Evolutionary conservation across 2,113 vertebrate genomes (phyloP).

Genomic region (Marcusenius ussheri): DNA sequence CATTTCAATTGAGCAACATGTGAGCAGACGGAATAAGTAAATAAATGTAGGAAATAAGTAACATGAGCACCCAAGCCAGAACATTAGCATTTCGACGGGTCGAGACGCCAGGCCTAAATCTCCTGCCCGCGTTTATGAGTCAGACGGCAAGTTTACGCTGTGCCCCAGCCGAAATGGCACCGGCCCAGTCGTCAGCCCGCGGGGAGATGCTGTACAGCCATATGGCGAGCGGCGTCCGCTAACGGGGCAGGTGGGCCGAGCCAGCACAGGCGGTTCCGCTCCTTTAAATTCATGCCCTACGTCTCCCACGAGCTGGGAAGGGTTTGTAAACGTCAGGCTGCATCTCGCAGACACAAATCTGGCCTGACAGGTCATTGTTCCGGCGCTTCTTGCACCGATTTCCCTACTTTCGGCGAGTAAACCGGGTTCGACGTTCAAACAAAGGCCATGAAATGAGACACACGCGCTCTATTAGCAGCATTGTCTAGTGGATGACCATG

Average conservation of each 20-base stretch:
- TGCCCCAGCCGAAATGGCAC: neutral
- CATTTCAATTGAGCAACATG: slow-evolving; percentile 30
- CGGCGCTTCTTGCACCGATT: neutral
- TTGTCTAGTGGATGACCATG: neutral
- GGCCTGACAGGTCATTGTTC: neutral
- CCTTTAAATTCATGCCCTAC: neutral
- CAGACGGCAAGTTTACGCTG: neutral
- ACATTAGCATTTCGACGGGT: neutral
- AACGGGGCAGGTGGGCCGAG: neutral
- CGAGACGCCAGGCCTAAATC: neutral
- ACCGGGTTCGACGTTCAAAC: neutral
- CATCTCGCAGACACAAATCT: neutral
- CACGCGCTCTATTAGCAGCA: neutral
- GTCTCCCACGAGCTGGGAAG: neutral
- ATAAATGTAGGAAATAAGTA: slow-evolving; percentile 1
- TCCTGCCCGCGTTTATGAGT: neutral
- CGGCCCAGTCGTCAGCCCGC: neutral
- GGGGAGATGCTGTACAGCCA: neutral
- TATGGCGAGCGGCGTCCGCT: neutral
- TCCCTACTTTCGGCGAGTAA: neutral
- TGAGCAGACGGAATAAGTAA: neutral
- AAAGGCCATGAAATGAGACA: neutral
- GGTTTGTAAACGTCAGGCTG: neutral
- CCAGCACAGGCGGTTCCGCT: neutral
- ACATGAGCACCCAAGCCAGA: neutral